Evolutionary conservation across 2,113 vertebrate genomes (phyloP), one percentile per base, ranked within the genome.

Genomic region (Solea senegalensis): DNA sequence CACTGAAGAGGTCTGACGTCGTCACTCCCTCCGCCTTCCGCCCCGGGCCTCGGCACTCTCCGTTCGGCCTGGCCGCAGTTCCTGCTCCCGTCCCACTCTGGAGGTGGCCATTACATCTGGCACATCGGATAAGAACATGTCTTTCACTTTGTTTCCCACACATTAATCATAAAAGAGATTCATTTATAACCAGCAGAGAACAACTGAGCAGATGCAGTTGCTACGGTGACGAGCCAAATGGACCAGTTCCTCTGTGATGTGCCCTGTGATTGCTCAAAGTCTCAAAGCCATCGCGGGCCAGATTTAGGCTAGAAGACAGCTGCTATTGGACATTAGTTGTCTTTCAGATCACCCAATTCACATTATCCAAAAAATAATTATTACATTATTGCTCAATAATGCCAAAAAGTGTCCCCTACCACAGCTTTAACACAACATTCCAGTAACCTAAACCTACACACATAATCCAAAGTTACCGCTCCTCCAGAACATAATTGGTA

Each of bases 1-100:
- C 98, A 59, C 96, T 98, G 91, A 96, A 97, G 51, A 99, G 95
- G 84, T 99, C 97, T 0, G 65, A 71, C 0, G 95, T 93, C 14
- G 92, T 86, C 0, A 91, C 93, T 26, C 92, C 90, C 66, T 97
- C 95, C 6, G 88, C 92, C 84, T 96, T 97, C 70, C 95, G 90
- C 50, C 80, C 3, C 0, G 93, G 71, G 14, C 92, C 85, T 45
- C 94, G 90, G 80, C 93, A 95, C 74, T 98, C 96, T 39, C 95
- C 94, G 0, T 95, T 96, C 60, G 96, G 76, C 63, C 95, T 95
- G 79, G 90, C 85, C 16, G 81, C 64, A 9, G 34, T 2, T 6
- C 51, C 58, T 0, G 67, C 55, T 13, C 69, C 73, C 0, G 58
- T 60, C 2, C 73, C 86, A 14, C 94, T 86, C 46, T 95, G 95